Evolutionary conservation across 2,113 vertebrate genomes (phyloP).

Genomic region (Centropus bengalensis): DNA sequence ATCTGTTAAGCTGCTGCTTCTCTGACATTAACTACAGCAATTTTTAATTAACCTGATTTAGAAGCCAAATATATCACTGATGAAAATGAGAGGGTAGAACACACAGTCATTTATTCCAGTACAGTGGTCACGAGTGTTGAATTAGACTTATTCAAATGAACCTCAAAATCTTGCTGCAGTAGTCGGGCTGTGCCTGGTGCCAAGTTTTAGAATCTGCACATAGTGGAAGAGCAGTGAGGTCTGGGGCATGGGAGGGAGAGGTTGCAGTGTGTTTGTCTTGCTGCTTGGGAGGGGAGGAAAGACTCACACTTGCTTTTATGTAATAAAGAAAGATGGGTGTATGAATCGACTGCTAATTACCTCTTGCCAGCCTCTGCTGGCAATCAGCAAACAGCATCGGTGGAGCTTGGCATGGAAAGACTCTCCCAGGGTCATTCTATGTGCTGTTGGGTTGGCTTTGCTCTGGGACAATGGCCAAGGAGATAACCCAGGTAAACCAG

Average conservation of each 20-base stretch:
- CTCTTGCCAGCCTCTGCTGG: neutral
- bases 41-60: conserved; percentile 75
- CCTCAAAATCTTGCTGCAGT: neutral
- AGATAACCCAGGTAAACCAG: neutral
- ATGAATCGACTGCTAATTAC: neutral
- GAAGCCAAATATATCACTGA: conserved; percentile 50
- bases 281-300: neutral
- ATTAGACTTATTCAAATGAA: conserved; percentile 41
- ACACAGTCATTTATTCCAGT: conserved; percentile 57
- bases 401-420: neutral
- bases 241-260: neutral
- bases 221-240: neutral
- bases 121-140: conserved; percentile 30
- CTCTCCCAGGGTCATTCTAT: neutral
- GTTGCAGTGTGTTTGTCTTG: neutral
- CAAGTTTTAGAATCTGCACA: neutral
- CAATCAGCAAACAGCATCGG: neutral
- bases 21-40: conserved; percentile 46
- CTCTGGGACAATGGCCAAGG: neutral
- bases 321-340: neutral
- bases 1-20: conserved; percentile 17
- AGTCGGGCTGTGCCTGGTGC: neutral
- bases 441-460: neutral
- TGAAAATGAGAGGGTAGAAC: conserved; percentile 69
- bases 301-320: accelerated